Conservation (phyloP, 2,113 vertebrate species). For the Tetraodon nigroviridis region DNA sequence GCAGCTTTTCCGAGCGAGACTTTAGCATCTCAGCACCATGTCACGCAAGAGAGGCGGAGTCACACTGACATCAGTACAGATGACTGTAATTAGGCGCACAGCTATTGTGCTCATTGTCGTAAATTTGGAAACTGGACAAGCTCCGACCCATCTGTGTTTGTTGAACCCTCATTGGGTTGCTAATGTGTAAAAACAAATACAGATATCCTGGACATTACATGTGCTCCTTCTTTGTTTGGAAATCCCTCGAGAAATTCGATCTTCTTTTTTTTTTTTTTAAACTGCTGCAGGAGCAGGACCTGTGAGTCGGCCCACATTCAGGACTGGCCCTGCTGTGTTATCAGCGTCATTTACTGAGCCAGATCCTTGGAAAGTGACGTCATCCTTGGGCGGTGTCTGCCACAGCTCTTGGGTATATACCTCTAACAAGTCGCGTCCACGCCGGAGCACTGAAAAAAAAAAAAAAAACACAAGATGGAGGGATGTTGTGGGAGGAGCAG, state of each 20-base stretch:
- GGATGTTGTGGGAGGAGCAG: constrained; percentile 25
- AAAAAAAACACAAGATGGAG: constrained; percentile 29
- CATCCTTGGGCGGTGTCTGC: constrained; percentile 35
- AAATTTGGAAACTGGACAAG: constrained; percentile 57
- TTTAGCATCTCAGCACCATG: constrained; percentile 22
- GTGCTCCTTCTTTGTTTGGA: constrained; percentile 46
- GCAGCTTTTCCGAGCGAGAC: constrained; percentile 19
- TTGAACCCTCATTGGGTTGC: constrained; percentile 45
- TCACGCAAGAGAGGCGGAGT: constrained; percentile 40
- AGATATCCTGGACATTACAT: constrained; percentile 58
- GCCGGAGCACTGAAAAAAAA: not conserved
- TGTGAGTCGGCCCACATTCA: constrained; percentile 26
- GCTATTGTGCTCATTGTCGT: constrained; percentile 56
- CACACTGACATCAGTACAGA: constrained; percentile 58
- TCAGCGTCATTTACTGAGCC: constrained; percentile 54
- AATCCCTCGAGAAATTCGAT: constrained; percentile 46
- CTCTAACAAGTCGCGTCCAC: no score
- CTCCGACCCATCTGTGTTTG: constrained; percentile 68
- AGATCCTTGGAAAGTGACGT: constrained; percentile 24
- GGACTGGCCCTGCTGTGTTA: constrained; percentile 53
- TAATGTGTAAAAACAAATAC: constrained; percentile 66
- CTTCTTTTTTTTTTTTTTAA: constrained; percentile 33
- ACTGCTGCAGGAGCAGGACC: constrained; percentile 37
- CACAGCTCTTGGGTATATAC: constrained; percentile 1
- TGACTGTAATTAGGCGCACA: constrained; percentile 57